A percentile compares a stretch with the other conserved stretches of the same genome.
Evolutionary conservation across 2,113 vertebrate genomes (phyloP).

Genomic region (Cyphomyrus discorhynchus): DNA sequence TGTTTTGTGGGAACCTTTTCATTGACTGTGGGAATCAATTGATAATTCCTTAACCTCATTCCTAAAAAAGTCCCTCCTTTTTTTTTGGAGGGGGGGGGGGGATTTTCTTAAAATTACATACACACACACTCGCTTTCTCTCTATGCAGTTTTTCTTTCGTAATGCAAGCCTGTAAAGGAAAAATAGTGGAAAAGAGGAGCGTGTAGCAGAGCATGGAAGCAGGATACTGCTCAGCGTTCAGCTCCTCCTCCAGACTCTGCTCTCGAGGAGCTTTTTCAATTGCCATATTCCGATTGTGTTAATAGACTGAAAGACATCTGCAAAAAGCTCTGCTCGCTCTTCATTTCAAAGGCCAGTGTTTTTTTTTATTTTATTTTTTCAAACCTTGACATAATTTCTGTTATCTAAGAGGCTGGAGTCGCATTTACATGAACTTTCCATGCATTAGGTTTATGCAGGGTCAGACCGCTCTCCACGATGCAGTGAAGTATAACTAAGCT

Average conservation of each 20-base stretch:
- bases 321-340: conserved; percentile 44
- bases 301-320: conserved; percentile 61
- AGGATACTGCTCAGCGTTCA: background rate
- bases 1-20: background rate
- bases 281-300: conserved; percentile 45
- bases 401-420: conserved; percentile 57
- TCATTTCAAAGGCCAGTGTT: conserved; percentile 32
- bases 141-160: background rate
- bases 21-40: background rate
- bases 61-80: background rate
- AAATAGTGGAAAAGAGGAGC: background rate
- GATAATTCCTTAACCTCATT: conserved; percentile 1
- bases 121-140: background rate
- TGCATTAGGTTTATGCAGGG: conserved; percentile 55
- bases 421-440: conserved; percentile 66
- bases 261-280: background rate
- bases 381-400: conserved; percentile 60
- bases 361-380: conserved; percentile 46
- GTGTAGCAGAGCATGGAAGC: conserved; percentile 9
- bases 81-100: background rate
- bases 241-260: background rate
- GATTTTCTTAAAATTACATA: background rate
- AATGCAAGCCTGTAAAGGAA: background rate
- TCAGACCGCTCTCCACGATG: conserved; percentile 47
- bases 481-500: conserved; percentile 75